phyloP scores from a whole-genome alignment of 2,113 vertebrate species.

The Saimiri boliviensis region DNA sequence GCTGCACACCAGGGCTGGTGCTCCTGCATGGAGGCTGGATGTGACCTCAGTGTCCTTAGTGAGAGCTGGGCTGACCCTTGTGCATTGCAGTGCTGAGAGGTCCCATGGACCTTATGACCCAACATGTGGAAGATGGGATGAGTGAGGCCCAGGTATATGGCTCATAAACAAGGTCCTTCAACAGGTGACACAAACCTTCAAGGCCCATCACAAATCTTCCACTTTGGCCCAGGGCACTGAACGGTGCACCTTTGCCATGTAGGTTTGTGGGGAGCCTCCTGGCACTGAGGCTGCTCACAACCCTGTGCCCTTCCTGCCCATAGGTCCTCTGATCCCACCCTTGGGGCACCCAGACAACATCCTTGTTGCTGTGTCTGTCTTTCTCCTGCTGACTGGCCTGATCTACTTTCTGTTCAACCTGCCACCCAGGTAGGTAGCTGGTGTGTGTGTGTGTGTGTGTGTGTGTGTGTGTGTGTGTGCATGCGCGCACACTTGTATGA shows the following conservation, averaged over 20 bases:
- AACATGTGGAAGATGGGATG: too few species aligned
- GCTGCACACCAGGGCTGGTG: neutral
- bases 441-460: neutral
- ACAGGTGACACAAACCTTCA: neutral
- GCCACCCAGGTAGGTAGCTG: constrained; percentile 52
- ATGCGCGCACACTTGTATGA: neutral
- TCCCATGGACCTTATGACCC: accelerated
- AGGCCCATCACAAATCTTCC: neutral
- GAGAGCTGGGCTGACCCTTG: neutral
- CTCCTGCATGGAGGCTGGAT: neutral
- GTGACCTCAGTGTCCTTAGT: neutral
- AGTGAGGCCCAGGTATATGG: neutral
- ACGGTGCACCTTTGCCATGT: accelerated
- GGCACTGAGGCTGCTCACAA: neutral
- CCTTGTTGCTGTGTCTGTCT: neutral
- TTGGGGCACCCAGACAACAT: neutral
- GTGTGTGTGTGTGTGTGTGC: too few species aligned
- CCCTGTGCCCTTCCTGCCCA: neutral
- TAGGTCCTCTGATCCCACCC: neutral
- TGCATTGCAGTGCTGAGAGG: neutral
- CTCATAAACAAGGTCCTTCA: neutral
- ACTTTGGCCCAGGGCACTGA: accelerated
- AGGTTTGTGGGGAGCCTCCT: neutral
- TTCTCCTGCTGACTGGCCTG: constrained; percentile 61
- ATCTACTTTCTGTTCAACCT: constrained; percentile 66